Evolutionary conservation across 2,888 invertebrate species (phyloP), one percentile per base, ranked within the genome.

Genomic region (Drosophila paranaensis): DNA sequence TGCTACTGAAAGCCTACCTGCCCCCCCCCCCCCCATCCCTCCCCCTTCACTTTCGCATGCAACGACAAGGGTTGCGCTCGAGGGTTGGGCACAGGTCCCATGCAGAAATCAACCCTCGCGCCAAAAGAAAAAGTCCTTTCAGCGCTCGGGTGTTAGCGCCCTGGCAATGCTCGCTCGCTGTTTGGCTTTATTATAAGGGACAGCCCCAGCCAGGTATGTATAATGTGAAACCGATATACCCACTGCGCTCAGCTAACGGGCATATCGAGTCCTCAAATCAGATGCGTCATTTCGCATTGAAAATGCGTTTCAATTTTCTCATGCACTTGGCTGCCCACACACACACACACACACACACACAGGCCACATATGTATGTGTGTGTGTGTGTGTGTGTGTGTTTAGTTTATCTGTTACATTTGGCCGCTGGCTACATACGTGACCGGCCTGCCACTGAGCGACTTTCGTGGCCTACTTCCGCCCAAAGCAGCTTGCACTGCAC

Each of bases 101-200:
- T 75, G 82, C 79, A 77, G 69, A 77, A 77, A 77, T 16, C 88
- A 87, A 77, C 85, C 85, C 85, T 85, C 88, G 85, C 85, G 85
- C 88, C 88, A 84, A 87, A 84, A 37, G 27, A 43, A 46, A 25
- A 16, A 20, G 8, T 13, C 20, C 42, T 6, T 3, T 39, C 27
- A 20, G n/a, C n/a, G 14, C 3, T 37, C 14, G 51, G 20, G 20
- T 20, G 20, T 20, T 2, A 20, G 20, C 2, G 20, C 30, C 55
- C 30, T 20, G 14, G 10, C 1, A 30, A 42, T 55, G 9, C 40
- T 42, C 16, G n/a, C n/a, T 40, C 48, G 6, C 48, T 9, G 20
- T 16, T 20, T 6, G 2, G 14, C 2, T 14, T 14, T 14, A 5
- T 14, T 37, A 16, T 45, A 27, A 20, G 20, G 2, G 20, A 20